Conservation (phyloP, 2,888 invertebrate genomes). For the Hypomecis atomaria region DNA sequence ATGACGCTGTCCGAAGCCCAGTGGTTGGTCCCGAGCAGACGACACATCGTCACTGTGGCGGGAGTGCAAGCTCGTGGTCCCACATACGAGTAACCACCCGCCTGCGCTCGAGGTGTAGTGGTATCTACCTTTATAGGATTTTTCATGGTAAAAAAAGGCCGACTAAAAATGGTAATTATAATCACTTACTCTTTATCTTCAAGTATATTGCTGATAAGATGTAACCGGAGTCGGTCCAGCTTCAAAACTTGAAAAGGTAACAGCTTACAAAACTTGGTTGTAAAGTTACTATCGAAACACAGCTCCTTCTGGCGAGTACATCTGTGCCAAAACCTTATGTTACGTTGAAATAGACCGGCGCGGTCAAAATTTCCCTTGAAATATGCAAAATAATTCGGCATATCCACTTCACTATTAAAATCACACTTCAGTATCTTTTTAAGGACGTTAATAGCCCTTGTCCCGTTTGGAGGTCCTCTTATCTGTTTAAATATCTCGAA, state of each 20-base stretch:
- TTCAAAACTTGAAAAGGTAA: slow-evolving; percentile 96
- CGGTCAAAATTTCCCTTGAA: slow-evolving; percentile 52
- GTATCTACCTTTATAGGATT: not conserved
- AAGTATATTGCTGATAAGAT: slow-evolving; percentile 82
- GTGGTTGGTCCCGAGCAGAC: too few species aligned
- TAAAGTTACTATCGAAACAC: slow-evolving; percentile 85
- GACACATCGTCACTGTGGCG: too few species aligned
- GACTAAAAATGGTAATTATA: not conserved
- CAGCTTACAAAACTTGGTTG: slow-evolving; percentile 90
- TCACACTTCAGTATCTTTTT: slow-evolving; percentile 5
- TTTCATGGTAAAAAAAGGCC: slow-evolving; percentile 56
- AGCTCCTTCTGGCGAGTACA: slow-evolving; percentile 86
- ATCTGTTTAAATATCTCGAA: not conserved
- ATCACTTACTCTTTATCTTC: not conserved
- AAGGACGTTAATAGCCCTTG: slow-evolving; percentile 81
- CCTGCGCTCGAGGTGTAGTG: too few species aligned
- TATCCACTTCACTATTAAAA: slow-evolving; percentile 1
- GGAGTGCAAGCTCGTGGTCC: too few species aligned
- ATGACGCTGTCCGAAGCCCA: too few species aligned
- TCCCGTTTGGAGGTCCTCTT: slow-evolving; percentile 88
- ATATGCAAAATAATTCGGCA: not conserved
- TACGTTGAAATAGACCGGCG: slow-evolving; percentile 92
- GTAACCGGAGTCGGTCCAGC: slow-evolving; percentile 90
- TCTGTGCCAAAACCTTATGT: slow-evolving; percentile 92
- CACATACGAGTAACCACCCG: too few species aligned